phyloP scores from a whole-genome alignment of 2,888 invertebrate genomes.

The Auanema sp. region DNA sequence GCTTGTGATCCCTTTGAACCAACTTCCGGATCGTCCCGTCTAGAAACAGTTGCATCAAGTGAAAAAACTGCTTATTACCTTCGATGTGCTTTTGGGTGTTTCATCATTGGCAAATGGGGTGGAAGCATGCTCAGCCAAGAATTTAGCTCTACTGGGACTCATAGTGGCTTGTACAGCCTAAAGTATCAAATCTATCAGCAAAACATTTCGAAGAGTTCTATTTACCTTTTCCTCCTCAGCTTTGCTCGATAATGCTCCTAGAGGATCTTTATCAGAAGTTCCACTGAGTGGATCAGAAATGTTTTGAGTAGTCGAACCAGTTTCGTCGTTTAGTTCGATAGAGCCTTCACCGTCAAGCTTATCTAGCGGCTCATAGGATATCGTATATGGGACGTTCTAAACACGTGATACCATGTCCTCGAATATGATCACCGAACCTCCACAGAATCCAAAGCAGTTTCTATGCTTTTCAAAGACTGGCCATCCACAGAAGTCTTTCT shows the following conservation, averaged over 20 bases:
- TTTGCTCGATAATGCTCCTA: not conserved
- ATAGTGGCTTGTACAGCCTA: slow-evolving; percentile 30
- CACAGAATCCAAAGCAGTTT: too few species aligned
- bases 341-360: too few species aligned
- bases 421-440: too few species aligned
- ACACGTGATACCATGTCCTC: too few species aligned
- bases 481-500: too few species aligned
- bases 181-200: too few species aligned
- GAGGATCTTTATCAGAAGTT: not conserved
- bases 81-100: slow-evolving; percentile 28
- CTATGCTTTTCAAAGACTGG: too few species aligned
- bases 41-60: not conserved
- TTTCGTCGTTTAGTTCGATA: too few species aligned
- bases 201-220: too few species aligned
- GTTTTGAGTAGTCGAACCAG: too few species aligned
- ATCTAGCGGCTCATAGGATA: too few species aligned
- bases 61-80: slow-evolving; percentile 3
- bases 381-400: too few species aligned
- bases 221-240: not conserved
- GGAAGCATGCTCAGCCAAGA: slow-evolving; percentile 51
- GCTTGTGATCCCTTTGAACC: slow-evolving; percentile 57
- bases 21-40: slow-evolving; percentile 28
- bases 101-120: slow-evolving; percentile 46
- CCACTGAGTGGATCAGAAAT: not conserved
- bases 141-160: slow-evolving; percentile 57